A percentile compares a stretch with the other conserved stretches of the same genome.
Conservation (phyloP, 2,888 invertebrate genomes). For the Fragum sueziense region DNA sequence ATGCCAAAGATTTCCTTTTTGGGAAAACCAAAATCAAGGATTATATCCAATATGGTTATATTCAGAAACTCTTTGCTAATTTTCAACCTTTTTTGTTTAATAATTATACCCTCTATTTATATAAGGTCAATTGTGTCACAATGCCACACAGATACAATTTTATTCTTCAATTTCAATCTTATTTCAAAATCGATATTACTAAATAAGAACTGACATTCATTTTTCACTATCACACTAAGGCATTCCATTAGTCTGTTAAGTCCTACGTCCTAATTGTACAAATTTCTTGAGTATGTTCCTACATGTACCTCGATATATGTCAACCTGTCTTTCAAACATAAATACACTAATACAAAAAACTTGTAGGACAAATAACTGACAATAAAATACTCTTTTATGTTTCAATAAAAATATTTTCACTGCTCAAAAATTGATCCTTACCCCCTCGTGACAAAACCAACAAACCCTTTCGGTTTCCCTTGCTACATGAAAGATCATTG, state of each 20-base stretch:
- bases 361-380: not conserved
- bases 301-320: too few species aligned
- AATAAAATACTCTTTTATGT: not conserved
- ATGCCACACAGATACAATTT: too few species aligned
- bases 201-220: too few species aligned
- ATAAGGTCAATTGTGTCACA: too few species aligned
- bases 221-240: too few species aligned
- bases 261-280: too few species aligned
- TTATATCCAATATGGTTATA: not conserved
- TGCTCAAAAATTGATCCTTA: constrained; percentile 1
- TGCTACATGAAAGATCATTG: too few species aligned
- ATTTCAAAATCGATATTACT: too few species aligned
- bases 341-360: not conserved
- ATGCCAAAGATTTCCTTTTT: not conserved
- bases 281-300: too few species aligned
- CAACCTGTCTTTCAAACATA: not conserved
- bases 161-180: too few species aligned
- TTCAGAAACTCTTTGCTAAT: not conserved
- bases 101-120: too few species aligned
- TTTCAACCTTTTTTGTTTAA: not conserved
- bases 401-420: constrained; percentile 13
- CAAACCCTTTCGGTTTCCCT: not conserved
- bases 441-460: not conserved
- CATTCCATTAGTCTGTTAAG: too few species aligned
- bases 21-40: not conserved